Conservation (phyloP, 2,888 invertebrate genomes). For the Diaphora mendica region DNA sequence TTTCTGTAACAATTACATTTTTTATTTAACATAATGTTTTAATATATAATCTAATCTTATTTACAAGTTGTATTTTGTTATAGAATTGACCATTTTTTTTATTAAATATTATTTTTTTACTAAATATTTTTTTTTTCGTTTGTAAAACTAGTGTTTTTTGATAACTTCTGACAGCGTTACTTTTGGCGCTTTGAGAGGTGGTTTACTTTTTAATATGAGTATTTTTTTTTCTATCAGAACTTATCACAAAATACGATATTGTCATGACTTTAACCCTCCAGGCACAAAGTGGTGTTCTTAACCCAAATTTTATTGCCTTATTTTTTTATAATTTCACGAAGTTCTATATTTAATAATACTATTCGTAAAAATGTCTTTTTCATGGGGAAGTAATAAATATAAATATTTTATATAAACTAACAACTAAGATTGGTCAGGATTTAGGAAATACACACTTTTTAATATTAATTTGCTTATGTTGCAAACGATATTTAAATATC, state of each 20-base stretch:
- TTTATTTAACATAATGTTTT: constrained; percentile 75
- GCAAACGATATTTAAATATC: constrained; percentile 43
- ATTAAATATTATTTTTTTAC: constrained; percentile 69
- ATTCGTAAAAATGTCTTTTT: constrained; percentile 87
- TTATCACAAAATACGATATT: constrained; percentile 71
- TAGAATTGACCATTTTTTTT: constrained; percentile 78
- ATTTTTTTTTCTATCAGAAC: constrained; percentile 55
- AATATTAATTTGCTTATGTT: constrained; percentile 58
- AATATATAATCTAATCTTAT: constrained; percentile 80
- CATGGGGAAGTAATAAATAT: constrained; percentile 82
- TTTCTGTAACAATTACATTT: constrained; percentile 77
- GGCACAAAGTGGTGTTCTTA: constrained; percentile 84
- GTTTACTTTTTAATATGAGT: constrained; percentile 35
- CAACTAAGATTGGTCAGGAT: constrained; percentile 83
- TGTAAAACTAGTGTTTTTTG: constrained; percentile 63
- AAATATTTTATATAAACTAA: constrained; percentile 78
- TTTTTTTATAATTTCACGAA: constrained; percentile 70
- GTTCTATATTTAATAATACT: constrained; percentile 85
- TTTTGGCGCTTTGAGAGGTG: constrained; percentile 32
- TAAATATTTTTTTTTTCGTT: constrained; percentile 64
- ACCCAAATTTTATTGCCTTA: constrained; percentile 82
- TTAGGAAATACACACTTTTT: constrained; percentile 80
- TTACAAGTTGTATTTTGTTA: constrained; percentile 77
- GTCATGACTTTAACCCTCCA: constrained; percentile 72
- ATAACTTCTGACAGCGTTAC: constrained; percentile 63